phyloP scores from a whole-genome alignment of 2,888 invertebrate genomes.

The Endomychus coccineus region DNA sequence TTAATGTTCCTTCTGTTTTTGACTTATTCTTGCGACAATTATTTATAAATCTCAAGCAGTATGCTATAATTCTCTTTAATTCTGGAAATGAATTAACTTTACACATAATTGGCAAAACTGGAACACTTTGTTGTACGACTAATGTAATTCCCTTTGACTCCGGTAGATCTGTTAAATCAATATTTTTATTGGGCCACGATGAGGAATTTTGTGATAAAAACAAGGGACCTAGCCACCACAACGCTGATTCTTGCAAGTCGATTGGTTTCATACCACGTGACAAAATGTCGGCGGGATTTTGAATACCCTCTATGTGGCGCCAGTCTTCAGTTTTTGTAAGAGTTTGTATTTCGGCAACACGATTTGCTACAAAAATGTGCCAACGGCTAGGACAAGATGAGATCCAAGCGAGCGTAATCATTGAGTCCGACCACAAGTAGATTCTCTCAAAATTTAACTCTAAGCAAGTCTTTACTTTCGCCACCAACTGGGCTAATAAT shows the following conservation, averaged over 20 bases:
- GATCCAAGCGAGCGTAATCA: slow-evolving; percentile 20
- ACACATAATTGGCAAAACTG: background rate
- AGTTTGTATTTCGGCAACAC: slow-evolving; percentile 18
- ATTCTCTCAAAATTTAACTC: slow-evolving; percentile 7
- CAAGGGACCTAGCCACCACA: slow-evolving; percentile 3
- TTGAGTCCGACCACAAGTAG: slow-evolving; percentile 20
- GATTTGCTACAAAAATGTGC: slow-evolving; percentile 19
- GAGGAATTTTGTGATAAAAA: background rate
- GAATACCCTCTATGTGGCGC: slow-evolving; percentile 12
- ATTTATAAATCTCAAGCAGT: slow-evolving; percentile 11
- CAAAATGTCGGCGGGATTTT: slow-evolving; percentile 16
- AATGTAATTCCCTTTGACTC: slow-evolving; percentile 1
- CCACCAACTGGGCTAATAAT: slow-evolving; percentile 18
- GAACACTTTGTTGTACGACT: background rate
- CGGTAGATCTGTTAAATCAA: background rate
- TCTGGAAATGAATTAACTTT: slow-evolving; percentile 2
- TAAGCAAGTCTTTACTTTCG: slow-evolving; percentile 10
- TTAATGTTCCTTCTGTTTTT: slow-evolving; percentile 4
- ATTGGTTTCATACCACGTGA: slow-evolving; percentile 7
- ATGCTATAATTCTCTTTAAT: slow-evolving; percentile 7
- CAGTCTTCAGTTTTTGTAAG: slow-evolving; percentile 10
- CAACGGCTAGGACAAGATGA: slow-evolving; percentile 13
- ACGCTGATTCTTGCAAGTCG: background rate
- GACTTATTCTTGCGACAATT: slow-evolving; percentile 5
- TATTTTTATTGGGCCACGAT: slow-evolving; percentile 4